A percentile compares a stretch with the other conserved stretches of the same genome.
Evolutionary conservation across 1,140 invertebrate species (phyloP).

Genomic region (Bemisia tabaci): DNA sequence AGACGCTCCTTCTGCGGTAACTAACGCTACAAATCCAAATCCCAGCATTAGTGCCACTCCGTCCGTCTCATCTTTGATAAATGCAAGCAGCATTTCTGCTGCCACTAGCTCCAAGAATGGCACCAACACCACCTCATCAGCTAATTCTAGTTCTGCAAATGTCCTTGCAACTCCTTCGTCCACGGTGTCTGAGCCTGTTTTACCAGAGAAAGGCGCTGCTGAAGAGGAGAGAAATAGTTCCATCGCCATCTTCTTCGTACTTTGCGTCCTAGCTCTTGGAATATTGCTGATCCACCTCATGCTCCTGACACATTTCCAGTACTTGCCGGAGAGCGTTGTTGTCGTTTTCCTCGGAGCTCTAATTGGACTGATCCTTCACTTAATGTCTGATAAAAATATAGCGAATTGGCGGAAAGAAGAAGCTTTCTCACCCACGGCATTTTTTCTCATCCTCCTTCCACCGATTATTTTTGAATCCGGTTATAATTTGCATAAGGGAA

Average conservation of each 20-base stretch:
- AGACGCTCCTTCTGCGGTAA: background rate
- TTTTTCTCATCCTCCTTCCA: slow-evolving; percentile 91
- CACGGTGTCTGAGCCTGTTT: slow-evolving; percentile 40
- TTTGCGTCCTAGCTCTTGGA: slow-evolving; percentile 81
- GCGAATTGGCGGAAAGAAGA: slow-evolving; percentile 93
- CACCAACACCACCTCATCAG: background rate
- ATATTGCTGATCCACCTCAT: slow-evolving; percentile 89
- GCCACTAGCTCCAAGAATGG: background rate
- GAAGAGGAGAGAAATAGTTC: slow-evolving; percentile 93
- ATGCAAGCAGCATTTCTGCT: background rate
- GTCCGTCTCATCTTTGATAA: background rate
- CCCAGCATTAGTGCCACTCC: background rate
- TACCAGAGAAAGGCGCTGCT: slow-evolving; percentile 74
- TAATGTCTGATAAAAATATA: slow-evolving; percentile 79
- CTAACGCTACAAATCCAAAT: background rate
- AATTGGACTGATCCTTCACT: slow-evolving; percentile 80
- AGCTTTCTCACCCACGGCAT: slow-evolving; percentile 91
- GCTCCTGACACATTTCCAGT: slow-evolving; percentile 90
- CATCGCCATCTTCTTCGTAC: slow-evolving; percentile 91
- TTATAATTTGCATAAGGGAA: slow-evolving; percentile 96
- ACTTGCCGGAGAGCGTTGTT: slow-evolving; percentile 93
- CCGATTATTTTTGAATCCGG: slow-evolving; percentile 99
- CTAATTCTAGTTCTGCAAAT: background rate
- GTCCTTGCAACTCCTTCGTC: slow-evolving; percentile 23
- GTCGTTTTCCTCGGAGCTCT: slow-evolving; percentile 87